Percentiles rank a stretch among this genome's conserved stretches.
These are phyloP conservation scores for Triplophysa siluroides DNA, from an alignment of 2,113 vertebrate species.

Conservation along the genomic window DNA sequence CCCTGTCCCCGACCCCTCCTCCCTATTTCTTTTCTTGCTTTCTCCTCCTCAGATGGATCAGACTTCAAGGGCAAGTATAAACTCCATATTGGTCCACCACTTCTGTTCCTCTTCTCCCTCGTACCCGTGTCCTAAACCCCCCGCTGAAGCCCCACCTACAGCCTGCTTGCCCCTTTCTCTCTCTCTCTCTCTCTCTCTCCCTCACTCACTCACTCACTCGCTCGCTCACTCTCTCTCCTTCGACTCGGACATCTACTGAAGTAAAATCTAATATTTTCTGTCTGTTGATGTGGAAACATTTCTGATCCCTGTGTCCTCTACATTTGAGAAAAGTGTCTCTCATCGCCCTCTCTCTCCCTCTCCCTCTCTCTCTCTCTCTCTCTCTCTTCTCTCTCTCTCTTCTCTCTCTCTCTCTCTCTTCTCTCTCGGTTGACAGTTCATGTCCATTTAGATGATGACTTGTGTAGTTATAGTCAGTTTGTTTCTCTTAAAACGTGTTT, in stretches of 20 bases:
- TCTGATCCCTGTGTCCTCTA: slow-evolving; percentile 22
- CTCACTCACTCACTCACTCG: slow-evolving; percentile 69
- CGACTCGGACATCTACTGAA: slow-evolving; percentile 12
- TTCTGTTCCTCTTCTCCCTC: slow-evolving; percentile 70
- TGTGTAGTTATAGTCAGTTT: background rate
- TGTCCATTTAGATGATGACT: background rate
- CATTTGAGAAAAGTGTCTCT: slow-evolving; percentile 15
- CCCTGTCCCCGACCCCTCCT: slow-evolving; percentile 80
- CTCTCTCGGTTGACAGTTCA: slow-evolving; percentile 4
- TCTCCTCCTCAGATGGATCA: slow-evolving; percentile 99
- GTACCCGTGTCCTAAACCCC: slow-evolving; percentile 51
- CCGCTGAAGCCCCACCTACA: slow-evolving; percentile 70
- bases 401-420: slow-evolving; percentile 9
- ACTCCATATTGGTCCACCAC: slow-evolving; percentile 95
- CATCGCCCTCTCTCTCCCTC: no score
- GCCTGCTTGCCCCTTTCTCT: slow-evolving; percentile 75
- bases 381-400: slow-evolving; percentile 4
- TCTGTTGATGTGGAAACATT: slow-evolving; percentile 47
- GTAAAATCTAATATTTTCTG: slow-evolving; percentile 2
- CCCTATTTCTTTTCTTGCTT: slow-evolving; percentile 98
- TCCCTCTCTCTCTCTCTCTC: background rate
- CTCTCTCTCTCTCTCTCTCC: slow-evolving; percentile 68
- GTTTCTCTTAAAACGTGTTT: background rate
- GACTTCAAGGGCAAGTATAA: slow-evolving; percentile 98
- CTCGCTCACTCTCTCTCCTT: slow-evolving; percentile 58